Conservation (phyloP, 2,113 vertebrate species). For the Leptodactylus fuscus region DNA sequence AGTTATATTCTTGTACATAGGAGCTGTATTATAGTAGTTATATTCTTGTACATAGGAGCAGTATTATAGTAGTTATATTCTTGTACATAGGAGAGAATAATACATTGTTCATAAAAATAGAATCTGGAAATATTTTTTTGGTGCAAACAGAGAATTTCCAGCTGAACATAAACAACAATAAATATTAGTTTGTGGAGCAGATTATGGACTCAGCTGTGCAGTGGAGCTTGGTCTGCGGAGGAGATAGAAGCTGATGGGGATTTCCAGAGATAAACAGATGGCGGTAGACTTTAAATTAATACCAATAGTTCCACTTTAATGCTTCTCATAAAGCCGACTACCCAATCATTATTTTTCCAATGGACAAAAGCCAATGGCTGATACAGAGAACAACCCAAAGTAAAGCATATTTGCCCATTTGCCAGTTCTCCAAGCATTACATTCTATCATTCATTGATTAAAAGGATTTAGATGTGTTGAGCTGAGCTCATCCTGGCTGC, state of each 20-base stretch:
- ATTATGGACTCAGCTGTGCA: not conserved
- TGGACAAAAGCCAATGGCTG: slow-evolving; percentile 38
- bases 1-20: slow-evolving; percentile 4
- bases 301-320: slow-evolving; percentile 31
- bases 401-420: slow-evolving; percentile 5
- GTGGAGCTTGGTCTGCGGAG: not conserved
- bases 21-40: slow-evolving; percentile 19
- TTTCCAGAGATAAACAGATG: slow-evolving; percentile 50
- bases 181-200: slow-evolving; percentile 19
- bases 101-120: not conserved
- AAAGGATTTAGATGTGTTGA: slow-evolving; percentile 33
- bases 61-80: slow-evolving; percentile 11
- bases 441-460: slow-evolving; percentile 36
- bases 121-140: not conserved
- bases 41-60: not conserved
- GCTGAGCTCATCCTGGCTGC: not conserved
- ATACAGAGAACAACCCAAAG: not conserved
- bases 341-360: slow-evolving; percentile 5
- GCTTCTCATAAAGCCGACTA: slow-evolving; percentile 1
- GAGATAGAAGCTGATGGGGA: slow-evolving; percentile 28
- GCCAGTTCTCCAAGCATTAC: not conserved
- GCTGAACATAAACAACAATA: not conserved
- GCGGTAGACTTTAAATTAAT: slow-evolving; percentile 25
- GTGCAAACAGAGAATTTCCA: not conserved
- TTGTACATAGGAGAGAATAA: not conserved